These are phyloP conservation scores for Sylvilagus bachmani DNA, from an alignment of 2,113 vertebrate genomes.

Conservation along the genomic window DNA sequence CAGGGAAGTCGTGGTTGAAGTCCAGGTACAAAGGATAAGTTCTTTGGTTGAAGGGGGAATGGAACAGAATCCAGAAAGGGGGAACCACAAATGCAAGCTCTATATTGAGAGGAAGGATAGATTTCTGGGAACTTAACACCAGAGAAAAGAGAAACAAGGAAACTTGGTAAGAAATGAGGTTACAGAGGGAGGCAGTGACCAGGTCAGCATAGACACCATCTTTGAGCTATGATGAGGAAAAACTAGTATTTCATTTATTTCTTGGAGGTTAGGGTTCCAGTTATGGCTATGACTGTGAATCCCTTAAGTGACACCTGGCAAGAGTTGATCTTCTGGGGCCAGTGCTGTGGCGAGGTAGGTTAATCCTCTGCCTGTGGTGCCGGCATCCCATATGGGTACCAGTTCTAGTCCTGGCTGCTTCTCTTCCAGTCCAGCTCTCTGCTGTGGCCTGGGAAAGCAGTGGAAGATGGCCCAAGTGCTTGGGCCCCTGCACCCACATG, in stretches of 20 bases:
- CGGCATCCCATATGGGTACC: too few species aligned
- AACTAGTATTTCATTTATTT: constrained; percentile 14
- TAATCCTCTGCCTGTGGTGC: too few species aligned
- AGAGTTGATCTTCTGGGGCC: not conserved
- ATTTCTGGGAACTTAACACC: not conserved
- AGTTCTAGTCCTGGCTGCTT: too few species aligned
- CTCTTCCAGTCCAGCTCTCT: too few species aligned
- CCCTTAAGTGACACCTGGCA: not conserved
- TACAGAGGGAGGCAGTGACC: not conserved
- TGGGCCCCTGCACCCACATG: too few species aligned
- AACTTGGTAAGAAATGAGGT: not conserved
- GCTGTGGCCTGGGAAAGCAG: too few species aligned
- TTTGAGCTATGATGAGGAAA: not conserved
- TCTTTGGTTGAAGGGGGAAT: not conserved
- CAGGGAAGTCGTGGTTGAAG: not conserved
- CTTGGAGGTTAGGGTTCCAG: not conserved
- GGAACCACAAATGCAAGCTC: not conserved
- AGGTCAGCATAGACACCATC: not conserved
- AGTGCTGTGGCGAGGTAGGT: too few species aligned
- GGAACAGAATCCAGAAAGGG: not conserved
- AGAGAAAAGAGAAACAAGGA: not conserved
- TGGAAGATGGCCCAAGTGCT: too few species aligned
- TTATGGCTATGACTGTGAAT: not conserved
- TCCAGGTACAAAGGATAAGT: not conserved
- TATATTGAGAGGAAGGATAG: not conserved